Evolutionary conservation across 2,797 vertebrate genomes (phyloP).

Genomic region (Sternotherus odoratus): DNA sequence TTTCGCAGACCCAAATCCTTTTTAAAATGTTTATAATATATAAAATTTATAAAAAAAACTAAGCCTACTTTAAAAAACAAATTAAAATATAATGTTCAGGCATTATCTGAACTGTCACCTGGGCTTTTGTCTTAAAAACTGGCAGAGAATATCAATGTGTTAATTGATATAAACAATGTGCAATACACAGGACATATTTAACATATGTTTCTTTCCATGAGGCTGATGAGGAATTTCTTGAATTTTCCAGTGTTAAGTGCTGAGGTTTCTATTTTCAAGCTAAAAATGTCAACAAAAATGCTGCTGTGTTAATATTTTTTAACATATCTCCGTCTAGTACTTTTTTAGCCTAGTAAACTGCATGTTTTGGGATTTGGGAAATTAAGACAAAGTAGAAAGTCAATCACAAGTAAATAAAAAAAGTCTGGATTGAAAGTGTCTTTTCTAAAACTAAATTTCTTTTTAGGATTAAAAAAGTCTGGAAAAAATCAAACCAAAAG

Average conservation of each 20-base stretch:
- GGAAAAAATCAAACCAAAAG: slow-evolving; percentile 60
- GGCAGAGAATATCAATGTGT: slow-evolving; percentile 51
- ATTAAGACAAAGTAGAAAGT: not conserved
- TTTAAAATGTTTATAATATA: not conserved
- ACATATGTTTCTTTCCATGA: slow-evolving; percentile 59
- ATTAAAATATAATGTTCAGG: slow-evolving; percentile 37
- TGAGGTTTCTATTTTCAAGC: slow-evolving; percentile 21
- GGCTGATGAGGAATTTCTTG: slow-evolving; percentile 39
- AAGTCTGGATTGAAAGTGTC: not conserved
- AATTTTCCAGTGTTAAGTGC: slow-evolving; percentile 37
- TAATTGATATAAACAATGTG: slow-evolving; percentile 63
- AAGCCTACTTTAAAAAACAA: not conserved
- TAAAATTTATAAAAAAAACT: not conserved
- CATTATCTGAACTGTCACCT: slow-evolving; percentile 58
- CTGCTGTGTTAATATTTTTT: not conserved
- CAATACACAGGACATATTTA: slow-evolving; percentile 46
- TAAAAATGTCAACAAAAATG: slow-evolving; percentile 43
- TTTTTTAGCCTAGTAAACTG: slow-evolving; percentile 1
- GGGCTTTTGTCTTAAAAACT: slow-evolving; percentile 50
- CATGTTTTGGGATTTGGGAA: not conserved
- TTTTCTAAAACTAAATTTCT: slow-evolving; percentile 22
- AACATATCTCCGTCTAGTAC: slow-evolving; percentile 31
- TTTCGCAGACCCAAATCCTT: not conserved
- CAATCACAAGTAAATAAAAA: not conserved
- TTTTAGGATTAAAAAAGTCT: slow-evolving; percentile 37